A percentile compares a stretch with the other conserved stretches of the same genome.
phyloP scores from a whole-genome alignment of 2,797 vertebrate species.

The Scarus forsteni region DNA sequence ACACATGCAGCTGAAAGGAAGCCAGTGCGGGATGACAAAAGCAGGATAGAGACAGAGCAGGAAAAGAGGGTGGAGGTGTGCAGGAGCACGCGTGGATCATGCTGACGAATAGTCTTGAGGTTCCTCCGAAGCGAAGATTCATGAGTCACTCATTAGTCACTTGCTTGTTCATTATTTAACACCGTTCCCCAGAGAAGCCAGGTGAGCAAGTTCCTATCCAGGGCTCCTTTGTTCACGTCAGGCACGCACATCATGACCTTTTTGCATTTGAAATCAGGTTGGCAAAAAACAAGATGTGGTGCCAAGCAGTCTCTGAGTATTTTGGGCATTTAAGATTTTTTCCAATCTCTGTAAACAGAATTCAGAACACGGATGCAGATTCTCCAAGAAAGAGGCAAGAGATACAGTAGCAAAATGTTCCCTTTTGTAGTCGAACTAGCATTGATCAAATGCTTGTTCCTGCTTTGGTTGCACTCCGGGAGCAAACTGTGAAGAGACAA shows the following conservation, averaged over 20 bases:
- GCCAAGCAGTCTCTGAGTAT: constrained; percentile 3
- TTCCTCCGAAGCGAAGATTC: constrained; percentile 52
- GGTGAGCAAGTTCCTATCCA: constrained; percentile 25
- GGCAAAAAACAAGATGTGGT: not conserved
- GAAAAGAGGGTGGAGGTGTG: constrained; percentile 1
- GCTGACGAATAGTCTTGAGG: constrained; percentile 45
- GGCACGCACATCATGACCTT: constrained; percentile 27
- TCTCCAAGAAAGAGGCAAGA: not conserved
- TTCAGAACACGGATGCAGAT: not conserved
- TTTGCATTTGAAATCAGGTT: not conserved
- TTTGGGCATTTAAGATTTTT: not conserved
- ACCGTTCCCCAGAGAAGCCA: constrained; percentile 35
- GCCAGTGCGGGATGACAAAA: constrained; percentile 54
- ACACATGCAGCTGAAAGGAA: constrained; percentile 58
- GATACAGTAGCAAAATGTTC: not conserved
- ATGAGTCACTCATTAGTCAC: constrained; percentile 68
- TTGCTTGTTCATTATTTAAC: constrained; percentile 61
- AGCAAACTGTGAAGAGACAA: not conserved
- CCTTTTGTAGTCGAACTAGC: not conserved
- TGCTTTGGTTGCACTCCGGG: not conserved
- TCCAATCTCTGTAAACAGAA: not conserved
- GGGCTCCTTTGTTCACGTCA: constrained; percentile 11
- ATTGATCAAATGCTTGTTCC: not conserved
- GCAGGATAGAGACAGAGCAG: constrained; percentile 17
- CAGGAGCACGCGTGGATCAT: not conserved